These are phyloP conservation scores for Chloroclystis v-ata DNA, from an alignment of 2,888 invertebrate species.

Conservation along the genomic window DNA sequence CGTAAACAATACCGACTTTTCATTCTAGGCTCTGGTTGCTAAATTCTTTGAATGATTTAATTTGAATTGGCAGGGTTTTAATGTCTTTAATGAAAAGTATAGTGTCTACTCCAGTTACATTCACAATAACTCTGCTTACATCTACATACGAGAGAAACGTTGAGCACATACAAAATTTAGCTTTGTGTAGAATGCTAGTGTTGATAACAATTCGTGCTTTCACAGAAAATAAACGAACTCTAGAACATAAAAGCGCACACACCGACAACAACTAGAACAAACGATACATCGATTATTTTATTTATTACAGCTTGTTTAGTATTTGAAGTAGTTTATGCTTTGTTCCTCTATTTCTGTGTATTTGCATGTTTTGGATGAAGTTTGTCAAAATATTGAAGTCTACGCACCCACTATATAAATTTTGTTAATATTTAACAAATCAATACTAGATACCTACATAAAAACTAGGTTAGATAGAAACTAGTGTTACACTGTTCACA, in stretches of 20 bases:
- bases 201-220: slow-evolving; percentile 22
- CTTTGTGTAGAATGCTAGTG: slow-evolving; percentile 49
- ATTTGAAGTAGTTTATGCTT: slow-evolving; percentile 27
- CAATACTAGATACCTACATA: too few relatives aligned
- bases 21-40: slow-evolving; percentile 54
- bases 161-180: slow-evolving; percentile 43
- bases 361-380: slow-evolving; percentile 12
- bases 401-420: neutral
- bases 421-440: too few relatives aligned
- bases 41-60: slow-evolving; percentile 33
- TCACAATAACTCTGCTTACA: slow-evolving; percentile 38
- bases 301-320: slow-evolving; percentile 22
- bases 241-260: slow-evolving; percentile 25
- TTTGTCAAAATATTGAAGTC: slow-evolving; percentile 18
- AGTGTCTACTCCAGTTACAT: slow-evolving; percentile 48
- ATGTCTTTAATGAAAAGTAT: slow-evolving; percentile 67
- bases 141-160: slow-evolving; percentile 42
- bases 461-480: too few relatives aligned
- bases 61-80: slow-evolving; percentile 53
- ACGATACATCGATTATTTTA: slow-evolving; percentile 11
- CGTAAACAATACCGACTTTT: slow-evolving; percentile 50
- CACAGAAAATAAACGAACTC: slow-evolving; percentile 20
- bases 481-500: too few relatives aligned
- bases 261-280: slow-evolving; percentile 15
- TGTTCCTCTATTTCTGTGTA: slow-evolving; percentile 16